phyloP scores from a whole-genome alignment of 2,888 invertebrate genomes.

The Heliconius ethilla region DNA sequence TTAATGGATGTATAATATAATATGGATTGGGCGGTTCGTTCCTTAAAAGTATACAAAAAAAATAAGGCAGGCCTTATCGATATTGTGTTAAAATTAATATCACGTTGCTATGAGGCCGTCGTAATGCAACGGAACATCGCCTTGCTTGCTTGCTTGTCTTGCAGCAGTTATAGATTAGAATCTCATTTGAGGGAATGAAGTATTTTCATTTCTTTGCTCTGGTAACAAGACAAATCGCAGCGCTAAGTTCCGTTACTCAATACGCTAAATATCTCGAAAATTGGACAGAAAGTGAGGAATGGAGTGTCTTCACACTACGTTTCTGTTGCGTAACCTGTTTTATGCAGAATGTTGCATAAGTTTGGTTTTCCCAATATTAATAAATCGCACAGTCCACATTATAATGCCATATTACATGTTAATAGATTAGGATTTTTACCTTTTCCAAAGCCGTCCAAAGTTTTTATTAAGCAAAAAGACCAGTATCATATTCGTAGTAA shows the following conservation, averaged over 20 bases:
- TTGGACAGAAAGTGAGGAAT: no score
- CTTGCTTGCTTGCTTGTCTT: no score
- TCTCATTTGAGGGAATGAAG: background rate
- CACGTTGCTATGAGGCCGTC: no score
- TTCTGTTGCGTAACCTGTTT: no score
- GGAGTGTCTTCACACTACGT: no score
- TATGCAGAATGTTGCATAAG: no score
- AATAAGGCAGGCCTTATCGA: background rate
- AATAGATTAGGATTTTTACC: conserved; percentile 35
- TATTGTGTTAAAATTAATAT: no score
- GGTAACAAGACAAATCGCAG: background rate
- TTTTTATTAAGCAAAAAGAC: conserved; percentile 38
- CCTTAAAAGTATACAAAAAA: background rate
- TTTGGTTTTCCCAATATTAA: background rate
- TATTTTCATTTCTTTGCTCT: background rate
- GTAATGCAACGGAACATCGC: no score
- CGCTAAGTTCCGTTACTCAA: background rate
- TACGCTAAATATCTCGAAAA: no score
- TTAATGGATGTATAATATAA: conserved; percentile 17
- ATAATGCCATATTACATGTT: conserved; percentile 14
- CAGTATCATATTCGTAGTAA: conserved; percentile 27
- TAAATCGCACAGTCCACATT: conserved; percentile 17
- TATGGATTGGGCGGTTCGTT: background rate
- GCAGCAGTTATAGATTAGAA: background rate
- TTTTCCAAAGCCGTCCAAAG: conserved; percentile 52